Evolutionary conservation across 2,113 vertebrate species (phyloP).

Genomic region (Eudyptes chrysolophus): DNA sequence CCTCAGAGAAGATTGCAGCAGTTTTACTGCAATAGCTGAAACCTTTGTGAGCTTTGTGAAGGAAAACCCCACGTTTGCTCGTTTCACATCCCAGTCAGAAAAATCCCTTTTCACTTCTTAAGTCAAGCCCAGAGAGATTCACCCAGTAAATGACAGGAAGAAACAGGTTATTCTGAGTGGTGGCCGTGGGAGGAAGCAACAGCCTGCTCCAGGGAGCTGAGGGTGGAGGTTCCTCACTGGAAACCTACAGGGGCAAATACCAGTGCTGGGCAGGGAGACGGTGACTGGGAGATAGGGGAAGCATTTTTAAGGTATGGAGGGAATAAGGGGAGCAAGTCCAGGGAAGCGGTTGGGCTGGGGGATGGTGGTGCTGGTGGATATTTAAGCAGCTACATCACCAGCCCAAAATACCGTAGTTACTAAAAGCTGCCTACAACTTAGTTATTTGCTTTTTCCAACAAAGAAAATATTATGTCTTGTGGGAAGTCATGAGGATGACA

Average conservation of each 20-base stretch:
- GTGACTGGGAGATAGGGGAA: neutral
- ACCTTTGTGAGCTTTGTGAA: neutral
- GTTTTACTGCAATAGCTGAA: neutral
- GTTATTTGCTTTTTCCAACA: constrained; percentile 35
- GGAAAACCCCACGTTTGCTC: fast-evolving
- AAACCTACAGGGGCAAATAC: neutral
- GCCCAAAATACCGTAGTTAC: neutral
- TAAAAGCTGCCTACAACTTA: constrained; percentile 17
- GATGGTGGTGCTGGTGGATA: neutral
- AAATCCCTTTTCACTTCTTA: neutral
- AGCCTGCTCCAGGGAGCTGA: neutral
- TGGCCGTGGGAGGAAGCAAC: neutral
- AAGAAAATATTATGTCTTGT: constrained; percentile 66
- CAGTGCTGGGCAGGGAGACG: neutral
- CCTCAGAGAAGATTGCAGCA: neutral
- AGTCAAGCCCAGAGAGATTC: neutral
- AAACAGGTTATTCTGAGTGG: neutral
- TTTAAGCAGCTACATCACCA: neutral
- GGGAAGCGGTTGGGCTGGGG: neutral
- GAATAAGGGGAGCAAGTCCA: neutral
- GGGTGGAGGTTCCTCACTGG: neutral
- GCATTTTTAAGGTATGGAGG: neutral
- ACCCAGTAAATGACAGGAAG: neutral
- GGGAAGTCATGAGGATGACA: constrained; percentile 38
- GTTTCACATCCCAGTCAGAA: neutral